Base-by-base conservation (phyloP, 2,888 invertebrate species). In the Lasioglossum lativentre region DNA sequence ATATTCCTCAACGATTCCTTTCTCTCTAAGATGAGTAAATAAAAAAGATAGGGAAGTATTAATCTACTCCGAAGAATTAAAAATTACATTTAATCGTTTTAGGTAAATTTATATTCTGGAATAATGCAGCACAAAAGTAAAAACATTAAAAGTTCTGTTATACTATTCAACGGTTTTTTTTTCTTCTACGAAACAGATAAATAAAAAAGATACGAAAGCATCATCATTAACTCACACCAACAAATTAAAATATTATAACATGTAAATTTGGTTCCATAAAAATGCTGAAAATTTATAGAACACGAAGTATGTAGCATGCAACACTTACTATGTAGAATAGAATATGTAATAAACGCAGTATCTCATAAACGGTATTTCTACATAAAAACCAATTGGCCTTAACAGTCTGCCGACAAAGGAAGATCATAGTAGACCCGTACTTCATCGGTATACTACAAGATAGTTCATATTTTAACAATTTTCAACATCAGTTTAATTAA, bases 251-350 rank as follows among this genome's bases (percentile, higher is more conserved):
- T 63, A 63, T 30, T 63, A 6, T 16, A 16, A 30, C 16, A 63
- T 16, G 30, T 16, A 30, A 6, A 30, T 30, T 16, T 6, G 30
- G 4, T 30, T 56, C 63, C 6, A 63, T 16, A 30, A 19, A 6
- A 30, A 59, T 59, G 4, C 14, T 59, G 30, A 27, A 30, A 47
- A 63, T 23, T 40, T 59, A 59, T 59, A 40, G 38, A 42, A 72
- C 59, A 27, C 42, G 34, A 42, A n/a, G 42, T 74, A 52, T 52
- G 8, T 2, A 80, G 66, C 74, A 23, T 34, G 45, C 75, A 78
- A 79, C 77, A 75, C 63, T 85, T 85, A 76, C 14, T 66, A 85
- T 80, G 40, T 72, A 16, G 80, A 77, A 71, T 78, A 75, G 74
- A 70, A 86, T 77, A 23, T 52, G 23, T 23, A 71, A 68, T 78